Evolutionary conservation across 1,140 invertebrate species (phyloP).

Genomic region (Ladona fulva): DNA sequence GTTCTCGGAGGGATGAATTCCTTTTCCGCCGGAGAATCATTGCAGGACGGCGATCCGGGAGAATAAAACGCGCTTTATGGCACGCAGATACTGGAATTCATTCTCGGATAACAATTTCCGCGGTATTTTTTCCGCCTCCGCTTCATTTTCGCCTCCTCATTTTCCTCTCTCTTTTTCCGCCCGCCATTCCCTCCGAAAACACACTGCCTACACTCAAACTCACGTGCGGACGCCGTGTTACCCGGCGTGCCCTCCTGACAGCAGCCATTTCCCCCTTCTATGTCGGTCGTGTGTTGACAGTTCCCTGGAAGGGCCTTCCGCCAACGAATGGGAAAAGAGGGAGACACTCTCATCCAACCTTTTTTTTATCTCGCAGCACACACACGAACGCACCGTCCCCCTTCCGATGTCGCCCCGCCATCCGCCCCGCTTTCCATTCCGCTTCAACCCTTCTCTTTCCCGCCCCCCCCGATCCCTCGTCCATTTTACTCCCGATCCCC

Average conservation of each 20-base stretch:
- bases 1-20: too few relatives aligned
- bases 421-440: too few relatives aligned
- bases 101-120: too few relatives aligned
- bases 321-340: neutral
- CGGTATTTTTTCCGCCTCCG: neutral
- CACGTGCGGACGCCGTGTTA: neutral
- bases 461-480: neutral
- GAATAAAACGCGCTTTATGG: too few relatives aligned
- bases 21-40: too few relatives aligned
- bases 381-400: too few relatives aligned
- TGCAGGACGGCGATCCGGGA: too few relatives aligned
- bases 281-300: slow-evolving; percentile 2
- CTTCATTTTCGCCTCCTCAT: neutral
- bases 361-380: too few relatives aligned
- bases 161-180: too few relatives aligned
- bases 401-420: too few relatives aligned
- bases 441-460: neutral
- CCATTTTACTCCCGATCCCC: neutral
- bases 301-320: neutral
- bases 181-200: neutral
- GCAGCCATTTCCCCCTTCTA: neutral
- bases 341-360: neutral
- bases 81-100: too few relatives aligned
- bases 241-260: neutral
- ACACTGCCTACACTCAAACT: neutral